Evolutionary conservation across 2,797 vertebrate species (phyloP).

Genomic region (Tympanoctomys barrerae): DNA sequence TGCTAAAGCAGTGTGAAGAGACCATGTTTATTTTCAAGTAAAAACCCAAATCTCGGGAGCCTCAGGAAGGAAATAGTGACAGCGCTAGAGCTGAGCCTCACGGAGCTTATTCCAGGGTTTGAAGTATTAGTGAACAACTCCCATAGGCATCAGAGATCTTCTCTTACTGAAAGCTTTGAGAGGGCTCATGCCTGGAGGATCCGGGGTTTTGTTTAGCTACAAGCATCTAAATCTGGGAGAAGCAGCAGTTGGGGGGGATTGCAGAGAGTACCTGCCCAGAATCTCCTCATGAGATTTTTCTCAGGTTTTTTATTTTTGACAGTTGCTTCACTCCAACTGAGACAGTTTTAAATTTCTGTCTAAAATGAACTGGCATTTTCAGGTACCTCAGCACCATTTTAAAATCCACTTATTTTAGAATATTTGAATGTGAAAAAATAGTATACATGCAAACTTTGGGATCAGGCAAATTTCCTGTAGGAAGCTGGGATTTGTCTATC

Average conservation of each 20-base stretch:
- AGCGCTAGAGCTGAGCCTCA: background rate
- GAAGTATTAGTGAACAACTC: background rate
- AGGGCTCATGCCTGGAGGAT: background rate
- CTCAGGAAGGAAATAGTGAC: background rate
- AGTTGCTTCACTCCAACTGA: constrained; percentile 46
- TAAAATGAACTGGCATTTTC: constrained; percentile 47
- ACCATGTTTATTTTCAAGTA: constrained; percentile 13
- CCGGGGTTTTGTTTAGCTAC: background rate
- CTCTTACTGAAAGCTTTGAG: constrained; percentile 26
- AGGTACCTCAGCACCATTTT: constrained; percentile 38
- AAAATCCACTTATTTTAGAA: constrained; percentile 59
- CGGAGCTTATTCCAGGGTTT: background rate
- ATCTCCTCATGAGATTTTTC: constrained; percentile 10
- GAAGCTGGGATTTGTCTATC: constrained; percentile 44
- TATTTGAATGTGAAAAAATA: constrained; percentile 50
- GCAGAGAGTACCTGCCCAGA: background rate
- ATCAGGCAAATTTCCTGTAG: constrained; percentile 7
- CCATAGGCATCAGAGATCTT: background rate
- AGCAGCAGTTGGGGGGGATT: background rate
- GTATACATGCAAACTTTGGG: background rate
- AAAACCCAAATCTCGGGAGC: background rate
- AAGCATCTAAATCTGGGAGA: background rate
- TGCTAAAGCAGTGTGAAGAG: background rate
- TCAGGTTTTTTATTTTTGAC: constrained; percentile 38
- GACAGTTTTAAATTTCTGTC: constrained; percentile 7